Evolutionary conservation across 1,140 invertebrate genomes (phyloP).

Genomic region (Drosophila funebris): DNA sequence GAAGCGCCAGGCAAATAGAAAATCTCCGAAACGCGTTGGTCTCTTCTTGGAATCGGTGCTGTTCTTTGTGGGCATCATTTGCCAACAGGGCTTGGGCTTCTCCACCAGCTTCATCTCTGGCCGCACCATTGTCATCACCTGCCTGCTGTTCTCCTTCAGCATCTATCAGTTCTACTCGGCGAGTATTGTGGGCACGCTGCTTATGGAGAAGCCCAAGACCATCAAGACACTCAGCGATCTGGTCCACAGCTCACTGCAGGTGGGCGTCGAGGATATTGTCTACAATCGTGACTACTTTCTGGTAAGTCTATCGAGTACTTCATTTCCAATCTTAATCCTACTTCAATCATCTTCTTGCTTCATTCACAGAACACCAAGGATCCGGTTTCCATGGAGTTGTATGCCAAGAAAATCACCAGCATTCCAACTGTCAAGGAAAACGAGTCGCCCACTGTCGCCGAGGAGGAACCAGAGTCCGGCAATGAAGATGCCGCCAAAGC

Average conservation of each 20-base stretch:
- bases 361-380: constrained; percentile 85
- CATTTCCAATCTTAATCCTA: too few relatives aligned
- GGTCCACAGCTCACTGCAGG: constrained; percentile 86
- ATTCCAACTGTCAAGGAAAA: constrained; percentile 53
- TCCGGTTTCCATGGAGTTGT: constrained; percentile 85
- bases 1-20: constrained; percentile 4
- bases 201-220: constrained; percentile 87
- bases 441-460: constrained; percentile 29
- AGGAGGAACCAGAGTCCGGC: constrained; percentile 42
- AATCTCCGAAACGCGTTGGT: constrained; percentile 50
- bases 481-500: constrained; percentile 54
- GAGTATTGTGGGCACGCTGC: constrained; percentile 88
- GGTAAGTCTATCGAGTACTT: constrained; percentile 81
- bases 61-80: constrained; percentile 83
- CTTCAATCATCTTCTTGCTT: too few relatives aligned
- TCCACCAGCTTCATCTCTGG: constrained; percentile 85
- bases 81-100: constrained; percentile 84
- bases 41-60: constrained; percentile 80
- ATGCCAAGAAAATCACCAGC: constrained; percentile 81
- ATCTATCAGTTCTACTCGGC: constrained; percentile 90
- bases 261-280: constrained; percentile 86
- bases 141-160: constrained; percentile 87
- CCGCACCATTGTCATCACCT: constrained; percentile 86
- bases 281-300: constrained; percentile 87
- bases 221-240: constrained; percentile 87